Conservation (phyloP, 1,140 invertebrate genomes). For the Maconellicoccus hirsutus region DNA sequence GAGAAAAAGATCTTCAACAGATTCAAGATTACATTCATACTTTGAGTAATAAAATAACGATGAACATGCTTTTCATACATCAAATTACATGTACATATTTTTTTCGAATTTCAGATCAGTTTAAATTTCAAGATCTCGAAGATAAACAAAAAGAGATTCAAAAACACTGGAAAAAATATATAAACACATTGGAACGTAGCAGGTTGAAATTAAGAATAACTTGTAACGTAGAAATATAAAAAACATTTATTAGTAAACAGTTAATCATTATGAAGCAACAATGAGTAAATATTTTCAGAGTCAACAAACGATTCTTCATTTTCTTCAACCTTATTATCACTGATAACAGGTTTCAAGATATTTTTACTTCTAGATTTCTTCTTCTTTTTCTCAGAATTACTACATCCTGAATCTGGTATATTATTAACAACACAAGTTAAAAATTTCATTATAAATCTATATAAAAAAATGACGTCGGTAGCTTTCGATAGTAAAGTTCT, state of each 20-base stretch:
- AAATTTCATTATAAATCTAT: background rate
- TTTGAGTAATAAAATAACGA: background rate
- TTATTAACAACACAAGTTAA: background rate
- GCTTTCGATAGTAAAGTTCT: conserved; percentile 1
- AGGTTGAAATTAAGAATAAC: background rate
- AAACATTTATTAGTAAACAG: too few relatives aligned
- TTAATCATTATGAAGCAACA: background rate
- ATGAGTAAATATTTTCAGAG: background rate
- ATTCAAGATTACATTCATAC: background rate
- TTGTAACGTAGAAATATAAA: background rate
- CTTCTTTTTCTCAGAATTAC: background rate
- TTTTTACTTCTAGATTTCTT: background rate
- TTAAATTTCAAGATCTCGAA: background rate
- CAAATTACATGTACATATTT: background rate
- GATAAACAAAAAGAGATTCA: background rate
- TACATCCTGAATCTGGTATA: background rate
- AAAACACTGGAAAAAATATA: background rate
- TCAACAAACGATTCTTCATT: background rate
- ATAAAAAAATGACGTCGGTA: background rate
- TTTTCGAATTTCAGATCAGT: background rate
- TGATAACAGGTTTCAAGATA: background rate
- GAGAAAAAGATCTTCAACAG: background rate
- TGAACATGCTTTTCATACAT: too few relatives aligned
- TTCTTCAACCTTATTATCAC: background rate
- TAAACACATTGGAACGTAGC: background rate